A percentile compares a stretch with the other conserved stretches of the same genome.
Conservation (phyloP, 2,113 vertebrate species). For the Hemiprocne comata region DNA sequence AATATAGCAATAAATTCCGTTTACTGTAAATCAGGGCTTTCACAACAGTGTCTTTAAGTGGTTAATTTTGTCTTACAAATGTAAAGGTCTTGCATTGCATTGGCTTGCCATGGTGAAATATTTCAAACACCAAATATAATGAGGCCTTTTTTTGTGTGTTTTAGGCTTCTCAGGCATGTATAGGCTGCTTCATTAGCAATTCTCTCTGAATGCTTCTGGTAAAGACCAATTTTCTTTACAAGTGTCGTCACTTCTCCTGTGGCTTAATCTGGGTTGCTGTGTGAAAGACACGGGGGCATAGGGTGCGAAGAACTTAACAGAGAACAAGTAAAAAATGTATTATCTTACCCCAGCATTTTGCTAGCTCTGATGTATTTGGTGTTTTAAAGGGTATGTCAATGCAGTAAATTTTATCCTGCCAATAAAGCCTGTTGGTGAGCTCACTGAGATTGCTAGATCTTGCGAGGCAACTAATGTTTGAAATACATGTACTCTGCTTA, state of each 20-base stretch:
- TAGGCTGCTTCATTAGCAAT: neutral
- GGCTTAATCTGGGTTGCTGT: conserved; percentile 17
- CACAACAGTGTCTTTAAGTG: neutral
- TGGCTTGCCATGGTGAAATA: neutral
- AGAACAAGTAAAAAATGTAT: too few species aligned
- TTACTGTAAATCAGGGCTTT: conserved; percentile 27
- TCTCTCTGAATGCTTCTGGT: neutral
- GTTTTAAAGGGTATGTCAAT: conserved; percentile 66
- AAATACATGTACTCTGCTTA: conserved; percentile 76
- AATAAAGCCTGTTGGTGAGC: conserved; percentile 68
- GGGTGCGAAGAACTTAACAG: conserved; percentile 5
- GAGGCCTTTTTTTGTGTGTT: neutral
- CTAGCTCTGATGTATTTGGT: conserved; percentile 31
- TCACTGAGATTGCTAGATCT: conserved; percentile 64
- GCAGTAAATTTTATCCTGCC: conserved; percentile 64
- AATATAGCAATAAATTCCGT: neutral
- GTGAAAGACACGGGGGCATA: neutral
- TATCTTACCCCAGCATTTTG: conserved; percentile 12
- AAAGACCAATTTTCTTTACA: conserved; percentile 5
- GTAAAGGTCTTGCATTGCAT: neutral
- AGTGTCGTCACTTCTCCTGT: neutral
- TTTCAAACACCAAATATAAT: neutral
- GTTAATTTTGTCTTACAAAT: neutral
- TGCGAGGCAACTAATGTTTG: conserved; percentile 65
- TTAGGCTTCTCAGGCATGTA: neutral